Conservation (phyloP, 2,797 vertebrate species). For the Ceryle rudis region DNA sequence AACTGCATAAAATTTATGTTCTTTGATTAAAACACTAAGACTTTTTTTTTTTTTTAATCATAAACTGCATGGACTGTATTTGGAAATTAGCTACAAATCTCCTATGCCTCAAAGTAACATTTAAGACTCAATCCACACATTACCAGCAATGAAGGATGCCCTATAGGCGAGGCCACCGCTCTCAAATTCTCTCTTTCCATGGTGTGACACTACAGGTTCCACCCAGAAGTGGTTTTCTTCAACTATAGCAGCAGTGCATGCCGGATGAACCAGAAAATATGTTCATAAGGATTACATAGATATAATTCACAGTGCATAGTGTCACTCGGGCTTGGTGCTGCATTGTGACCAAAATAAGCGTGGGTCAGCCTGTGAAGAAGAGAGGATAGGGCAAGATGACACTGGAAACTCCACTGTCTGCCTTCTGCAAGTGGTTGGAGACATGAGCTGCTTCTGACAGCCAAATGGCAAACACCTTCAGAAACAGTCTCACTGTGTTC, state of each 20-base stretch:
- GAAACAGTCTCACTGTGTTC: not conserved
- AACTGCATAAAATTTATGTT: conserved; percentile 27
- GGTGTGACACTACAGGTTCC: not conserved
- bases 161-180: not conserved
- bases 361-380: not conserved
- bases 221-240: not conserved
- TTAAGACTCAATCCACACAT: not conserved
- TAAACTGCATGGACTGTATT: not conserved
- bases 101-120: not conserved
- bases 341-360: not conserved
- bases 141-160: not conserved
- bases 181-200: not conserved
- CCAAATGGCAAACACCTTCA: not conserved
- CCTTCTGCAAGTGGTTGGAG: not conserved
- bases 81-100: not conserved
- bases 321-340: not conserved
- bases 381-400: not conserved
- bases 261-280: not conserved
- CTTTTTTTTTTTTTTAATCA: not conserved
- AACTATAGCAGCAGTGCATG: not conserved
- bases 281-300: not conserved
- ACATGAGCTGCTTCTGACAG: not conserved
- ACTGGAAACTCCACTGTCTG: not conserved
- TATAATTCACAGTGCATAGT: not conserved
- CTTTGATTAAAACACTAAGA: conserved; percentile 26